phyloP scores from a whole-genome alignment of 1,140 invertebrate species.

The Neotoxoptera formosana region DNA sequence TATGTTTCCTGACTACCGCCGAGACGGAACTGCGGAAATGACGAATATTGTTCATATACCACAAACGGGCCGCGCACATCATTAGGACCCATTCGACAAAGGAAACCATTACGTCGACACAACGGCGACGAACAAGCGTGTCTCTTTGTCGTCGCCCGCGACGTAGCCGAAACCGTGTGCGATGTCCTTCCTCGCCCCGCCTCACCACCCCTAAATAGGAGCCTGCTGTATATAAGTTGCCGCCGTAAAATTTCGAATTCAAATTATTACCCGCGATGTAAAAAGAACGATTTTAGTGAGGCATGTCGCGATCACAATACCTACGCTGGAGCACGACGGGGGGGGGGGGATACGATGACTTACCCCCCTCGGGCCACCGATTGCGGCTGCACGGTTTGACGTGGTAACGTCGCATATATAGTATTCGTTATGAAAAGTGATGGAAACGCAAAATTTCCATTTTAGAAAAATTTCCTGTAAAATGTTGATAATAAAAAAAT shows the following conservation, averaged over 20 bases:
- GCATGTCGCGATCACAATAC: neutral
- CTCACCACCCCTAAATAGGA: too few species aligned
- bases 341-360: neutral
- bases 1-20: neutral
- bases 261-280: neutral
- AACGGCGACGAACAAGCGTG: neutral
- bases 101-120: neutral
- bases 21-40: neutral
- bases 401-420: neutral
- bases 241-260: neutral
- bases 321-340: neutral
- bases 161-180: neutral
- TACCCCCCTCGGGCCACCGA: neutral
- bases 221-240: too few species aligned
- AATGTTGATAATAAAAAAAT: too few species aligned
- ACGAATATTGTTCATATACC: neutral
- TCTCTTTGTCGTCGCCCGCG: neutral
- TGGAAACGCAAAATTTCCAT: too few species aligned
- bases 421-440: too few species aligned
- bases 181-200: neutral
- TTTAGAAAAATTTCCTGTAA: too few species aligned
- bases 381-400: neutral
- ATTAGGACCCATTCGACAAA: neutral
- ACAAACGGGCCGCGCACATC: neutral
- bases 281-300: neutral